Percentiles rank a stretch among this genome's conserved stretches.
Evolutionary conservation across 2,113 vertebrate species (phyloP).

Genomic region (Lamprotornis superbus): DNA sequence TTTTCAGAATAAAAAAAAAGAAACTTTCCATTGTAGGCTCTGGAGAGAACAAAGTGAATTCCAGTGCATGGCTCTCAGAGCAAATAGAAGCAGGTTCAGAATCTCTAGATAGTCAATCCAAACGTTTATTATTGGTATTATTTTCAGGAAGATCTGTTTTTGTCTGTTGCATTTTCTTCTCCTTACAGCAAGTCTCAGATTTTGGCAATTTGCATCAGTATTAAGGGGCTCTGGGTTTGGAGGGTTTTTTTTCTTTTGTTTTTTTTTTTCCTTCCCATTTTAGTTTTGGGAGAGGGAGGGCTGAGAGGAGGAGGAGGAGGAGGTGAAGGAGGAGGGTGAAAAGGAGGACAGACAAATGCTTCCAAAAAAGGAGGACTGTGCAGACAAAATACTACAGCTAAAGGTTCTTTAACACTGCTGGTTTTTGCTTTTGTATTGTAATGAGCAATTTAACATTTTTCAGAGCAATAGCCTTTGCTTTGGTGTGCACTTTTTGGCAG

Average conservation of each 20-base stretch:
- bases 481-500: constrained; percentile 28
- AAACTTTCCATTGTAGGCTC: constrained; percentile 78
- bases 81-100: constrained; percentile 78
- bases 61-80: constrained; percentile 66
- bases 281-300: constrained; percentile 2
- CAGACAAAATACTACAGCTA: constrained; percentile 14
- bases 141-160: constrained; percentile 58
- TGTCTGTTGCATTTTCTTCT: constrained; percentile 40
- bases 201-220: constrained; percentile 25
- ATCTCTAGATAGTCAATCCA: constrained; percentile 58
- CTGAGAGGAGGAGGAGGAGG: not conserved
- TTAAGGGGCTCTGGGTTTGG: constrained; percentile 14
- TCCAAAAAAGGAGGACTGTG: constrained; percentile 46
- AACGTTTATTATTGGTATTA: constrained; percentile 55
- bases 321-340: constrained; percentile 8
- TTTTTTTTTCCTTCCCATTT: not conserved
- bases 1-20: constrained; percentile 76
- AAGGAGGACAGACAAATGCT: constrained; percentile 37
- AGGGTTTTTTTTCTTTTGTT: not conserved
- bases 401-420: constrained; percentile 32
- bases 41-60: constrained; percentile 80
- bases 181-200: constrained; percentile 43
- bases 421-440: constrained; percentile 47
- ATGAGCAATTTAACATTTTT: constrained; percentile 60
- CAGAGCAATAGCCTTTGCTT: constrained; percentile 41